phyloP scores from a whole-genome alignment of 2,113 vertebrate species.

The Trematomus loennbergii region DNA sequence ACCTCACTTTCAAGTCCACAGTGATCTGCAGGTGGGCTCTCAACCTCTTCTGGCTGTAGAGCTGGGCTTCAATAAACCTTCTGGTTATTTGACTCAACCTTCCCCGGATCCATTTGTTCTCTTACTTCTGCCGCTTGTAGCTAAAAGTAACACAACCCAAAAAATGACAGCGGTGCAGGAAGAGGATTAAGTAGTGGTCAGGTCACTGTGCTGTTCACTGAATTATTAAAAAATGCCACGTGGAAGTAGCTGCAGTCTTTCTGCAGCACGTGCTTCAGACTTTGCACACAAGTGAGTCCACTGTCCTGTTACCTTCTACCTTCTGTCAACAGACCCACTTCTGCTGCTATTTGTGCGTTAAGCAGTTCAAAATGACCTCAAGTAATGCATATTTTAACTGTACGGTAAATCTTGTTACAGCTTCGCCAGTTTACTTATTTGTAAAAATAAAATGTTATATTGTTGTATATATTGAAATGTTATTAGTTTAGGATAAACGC shows the following conservation, averaged over 20 bases:
- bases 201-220: slow-evolving; percentile 54
- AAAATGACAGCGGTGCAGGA: slow-evolving; percentile 14
- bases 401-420: neutral
- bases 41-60: slow-evolving; percentile 9
- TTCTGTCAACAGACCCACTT: neutral
- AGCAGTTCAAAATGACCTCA: neutral
- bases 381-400: neutral
- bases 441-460: neutral
- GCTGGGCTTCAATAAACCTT: slow-evolving; percentile 4
- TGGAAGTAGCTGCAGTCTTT: slow-evolving; percentile 44
- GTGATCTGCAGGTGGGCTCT: slow-evolving; percentile 35
- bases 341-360: neutral
- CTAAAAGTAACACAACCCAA: slow-evolving; percentile 13
- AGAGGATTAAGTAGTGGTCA: slow-evolving; percentile 27
- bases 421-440: neutral
- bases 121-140: neutral
- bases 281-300: slow-evolving; percentile 6
- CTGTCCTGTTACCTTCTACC: slow-evolving; percentile 28
- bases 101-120: slow-evolving; percentile 5
- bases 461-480: too few relatives aligned
- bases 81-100: neutral
- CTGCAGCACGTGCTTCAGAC: slow-evolving; percentile 25
- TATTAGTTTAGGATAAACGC: too few relatives aligned
- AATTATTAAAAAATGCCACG: slow-evolving; percentile 66
- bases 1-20: slow-evolving; percentile 48